phyloP scores from a whole-genome alignment of 64 coral and sea anemone genomes.

The Stichodactyla helianthus region DNA sequence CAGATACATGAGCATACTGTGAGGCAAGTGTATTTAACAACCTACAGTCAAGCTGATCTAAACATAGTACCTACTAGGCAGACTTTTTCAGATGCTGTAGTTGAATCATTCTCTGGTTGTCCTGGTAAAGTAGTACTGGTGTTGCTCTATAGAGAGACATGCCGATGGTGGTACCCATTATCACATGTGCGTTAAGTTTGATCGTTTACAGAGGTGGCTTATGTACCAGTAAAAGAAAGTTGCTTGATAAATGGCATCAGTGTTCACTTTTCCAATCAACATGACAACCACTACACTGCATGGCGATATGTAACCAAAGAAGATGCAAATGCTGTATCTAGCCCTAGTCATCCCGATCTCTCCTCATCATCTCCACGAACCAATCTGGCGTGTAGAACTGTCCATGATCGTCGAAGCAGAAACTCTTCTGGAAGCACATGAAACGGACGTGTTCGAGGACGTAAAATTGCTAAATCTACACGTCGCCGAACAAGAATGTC shows the following conservation, averaged over 20 bases:
- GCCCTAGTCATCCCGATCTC: not conserved
- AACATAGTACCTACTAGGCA: not conserved
- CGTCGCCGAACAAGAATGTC: no score
- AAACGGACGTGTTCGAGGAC: no score
- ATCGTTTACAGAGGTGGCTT: not conserved
- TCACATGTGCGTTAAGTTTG: slow-evolving; percentile 19
- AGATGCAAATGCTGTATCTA: slow-evolving; percentile 1
- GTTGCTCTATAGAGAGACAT: slow-evolving; percentile 2
- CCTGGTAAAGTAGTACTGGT: not conserved
- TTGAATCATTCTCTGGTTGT: not conserved
- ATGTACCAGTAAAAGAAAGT: slow-evolving; percentile 1
- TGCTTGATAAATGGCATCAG: slow-evolving; percentile 24
- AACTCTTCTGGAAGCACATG: no score
- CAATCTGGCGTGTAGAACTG: no score
- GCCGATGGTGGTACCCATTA: not conserved
- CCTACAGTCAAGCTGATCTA: slow-evolving; percentile 17
- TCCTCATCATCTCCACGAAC: no score
- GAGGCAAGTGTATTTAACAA: slow-evolving; percentile 10
- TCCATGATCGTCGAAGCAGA: no score
- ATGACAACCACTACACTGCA: slow-evolving; percentile 53
- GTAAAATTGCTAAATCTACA: no score
- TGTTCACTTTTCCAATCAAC: slow-evolving; percentile 12
- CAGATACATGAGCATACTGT: not conserved
- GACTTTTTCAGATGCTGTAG: slow-evolving; percentile 1
- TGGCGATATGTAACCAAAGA: slow-evolving; percentile 41